Percentiles rank a stretch among this genome's conserved stretches.
Evolutionary conservation across 2,888 invertebrate genomes (phyloP).

Genomic region (Catocala sponsa): DNA sequence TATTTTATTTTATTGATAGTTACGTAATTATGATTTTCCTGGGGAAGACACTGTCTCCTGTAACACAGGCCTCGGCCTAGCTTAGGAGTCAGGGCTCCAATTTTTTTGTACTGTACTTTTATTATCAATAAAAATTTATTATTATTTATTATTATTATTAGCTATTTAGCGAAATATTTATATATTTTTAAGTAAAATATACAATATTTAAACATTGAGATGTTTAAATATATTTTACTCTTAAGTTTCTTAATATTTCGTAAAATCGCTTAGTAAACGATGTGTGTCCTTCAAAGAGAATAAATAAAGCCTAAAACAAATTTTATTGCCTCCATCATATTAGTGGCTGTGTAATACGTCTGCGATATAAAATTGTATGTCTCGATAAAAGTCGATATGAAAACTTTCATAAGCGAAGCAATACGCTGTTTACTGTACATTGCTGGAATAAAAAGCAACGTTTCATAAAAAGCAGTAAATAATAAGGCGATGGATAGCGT

Average conservation of each 20-base stretch:
- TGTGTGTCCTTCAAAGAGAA: constrained; percentile 12
- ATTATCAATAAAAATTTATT: no score
- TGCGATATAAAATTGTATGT: constrained; percentile 54
- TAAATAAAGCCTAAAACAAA: constrained; percentile 24
- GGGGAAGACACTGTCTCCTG: no score
- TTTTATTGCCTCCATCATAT: constrained; percentile 28
- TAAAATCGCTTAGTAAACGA: constrained; percentile 3
- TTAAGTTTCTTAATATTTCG: neutral
- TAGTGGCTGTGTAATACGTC: constrained; percentile 36
- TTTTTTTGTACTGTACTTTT: no score
- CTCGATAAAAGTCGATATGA: constrained; percentile 66
- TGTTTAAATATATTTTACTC: no score
- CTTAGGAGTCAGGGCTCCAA: no score
- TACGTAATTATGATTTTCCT: no score
- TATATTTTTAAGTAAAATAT: no score
- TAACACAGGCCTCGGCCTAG: no score
- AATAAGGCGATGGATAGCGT: constrained; percentile 51
- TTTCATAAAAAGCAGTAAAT: constrained; percentile 51
- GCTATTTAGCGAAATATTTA: no score
- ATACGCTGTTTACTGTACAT: constrained; percentile 59
- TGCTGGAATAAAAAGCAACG: constrained; percentile 53
- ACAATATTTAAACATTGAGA: no score
- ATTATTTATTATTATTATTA: no score
- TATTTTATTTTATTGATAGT: no score
- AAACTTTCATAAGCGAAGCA: constrained; percentile 66